Evolutionary conservation across 1,140 invertebrate species (phyloP).

Genomic region (Cataglyphis hispanica): DNA sequence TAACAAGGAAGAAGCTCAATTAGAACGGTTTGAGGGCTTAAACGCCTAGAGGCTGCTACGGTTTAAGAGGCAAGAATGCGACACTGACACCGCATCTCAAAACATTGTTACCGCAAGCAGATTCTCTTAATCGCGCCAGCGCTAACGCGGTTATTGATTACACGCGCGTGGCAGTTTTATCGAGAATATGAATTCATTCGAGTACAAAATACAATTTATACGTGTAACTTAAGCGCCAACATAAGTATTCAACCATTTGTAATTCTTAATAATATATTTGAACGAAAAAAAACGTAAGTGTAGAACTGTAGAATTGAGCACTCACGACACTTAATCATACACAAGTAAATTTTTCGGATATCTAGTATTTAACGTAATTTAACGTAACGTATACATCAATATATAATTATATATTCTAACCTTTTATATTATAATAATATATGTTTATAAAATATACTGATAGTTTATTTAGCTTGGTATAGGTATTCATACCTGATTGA

Average conservation of each 20-base stretch:
- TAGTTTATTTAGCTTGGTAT: neutral
- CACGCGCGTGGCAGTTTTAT: neutral
- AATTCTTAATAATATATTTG: neutral
- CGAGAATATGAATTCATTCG: constrained; percentile 26
- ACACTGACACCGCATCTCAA: constrained; percentile 51
- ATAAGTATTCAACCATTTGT: neutral
- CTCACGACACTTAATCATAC: neutral
- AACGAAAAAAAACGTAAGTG: neutral
- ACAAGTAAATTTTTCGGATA: neutral
- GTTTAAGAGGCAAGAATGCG: constrained; percentile 74
- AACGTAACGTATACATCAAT: neutral
- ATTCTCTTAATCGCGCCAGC: constrained; percentile 46
- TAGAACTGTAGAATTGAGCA: neutral
- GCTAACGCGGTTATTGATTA: neutral
- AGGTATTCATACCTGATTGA: neutral
- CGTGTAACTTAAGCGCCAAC: neutral
- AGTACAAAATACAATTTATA: neutral
- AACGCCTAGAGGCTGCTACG: constrained; percentile 84
- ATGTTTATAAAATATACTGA: neutral
- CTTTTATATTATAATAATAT: neutral
- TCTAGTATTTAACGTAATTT: neutral
- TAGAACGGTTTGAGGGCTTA: constrained; percentile 85
- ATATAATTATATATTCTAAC: neutral
- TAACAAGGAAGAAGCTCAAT: constrained; percentile 86
- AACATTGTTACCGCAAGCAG: constrained; percentile 60